These are phyloP conservation scores for Temnothorax unifasciatus DNA, from an alignment of 2,888 invertebrate species.

Conservation along the genomic window DNA sequence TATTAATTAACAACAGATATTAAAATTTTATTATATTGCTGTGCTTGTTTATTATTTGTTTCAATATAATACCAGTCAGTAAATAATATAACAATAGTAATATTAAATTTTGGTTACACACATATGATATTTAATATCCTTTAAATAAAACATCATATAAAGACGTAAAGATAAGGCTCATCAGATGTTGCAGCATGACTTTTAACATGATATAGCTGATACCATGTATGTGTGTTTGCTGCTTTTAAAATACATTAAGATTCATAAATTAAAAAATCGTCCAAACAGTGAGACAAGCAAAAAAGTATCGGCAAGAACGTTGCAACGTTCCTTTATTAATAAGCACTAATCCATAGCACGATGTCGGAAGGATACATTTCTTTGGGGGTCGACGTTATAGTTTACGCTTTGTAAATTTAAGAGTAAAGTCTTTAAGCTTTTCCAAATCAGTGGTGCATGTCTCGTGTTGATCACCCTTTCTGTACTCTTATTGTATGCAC, in stretches of 20 bases:
- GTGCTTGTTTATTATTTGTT: not conserved
- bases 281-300: not conserved
- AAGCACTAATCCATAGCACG: not conserved
- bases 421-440: conserved; percentile 78
- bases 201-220: not conserved
- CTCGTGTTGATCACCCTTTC: conserved; percentile 67
- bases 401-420: conserved; percentile 67
- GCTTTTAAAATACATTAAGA: not conserved
- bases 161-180: not conserved
- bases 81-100: not conserved
- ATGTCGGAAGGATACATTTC: conserved; percentile 15
- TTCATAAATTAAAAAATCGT: not conserved
- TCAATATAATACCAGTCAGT: not conserved
- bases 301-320: not conserved
- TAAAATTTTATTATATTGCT: not conserved
- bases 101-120: not conserved
- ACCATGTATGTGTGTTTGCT: not conserved
- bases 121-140: not conserved
- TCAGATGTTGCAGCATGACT: not conserved
- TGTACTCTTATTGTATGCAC: conserved; percentile 66
- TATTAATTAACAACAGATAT: conserved; percentile 32
- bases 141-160: not conserved
- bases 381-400: conserved; percentile 69
- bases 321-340: not conserved
- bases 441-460: conserved; percentile 82